A percentile compares a stretch with the other conserved stretches of the same genome.
These are phyloP conservation scores for Choristoneura rosaceana DNA, from an alignment of 2,888 invertebrate genomes.

Conservation along the genomic window DNA sequence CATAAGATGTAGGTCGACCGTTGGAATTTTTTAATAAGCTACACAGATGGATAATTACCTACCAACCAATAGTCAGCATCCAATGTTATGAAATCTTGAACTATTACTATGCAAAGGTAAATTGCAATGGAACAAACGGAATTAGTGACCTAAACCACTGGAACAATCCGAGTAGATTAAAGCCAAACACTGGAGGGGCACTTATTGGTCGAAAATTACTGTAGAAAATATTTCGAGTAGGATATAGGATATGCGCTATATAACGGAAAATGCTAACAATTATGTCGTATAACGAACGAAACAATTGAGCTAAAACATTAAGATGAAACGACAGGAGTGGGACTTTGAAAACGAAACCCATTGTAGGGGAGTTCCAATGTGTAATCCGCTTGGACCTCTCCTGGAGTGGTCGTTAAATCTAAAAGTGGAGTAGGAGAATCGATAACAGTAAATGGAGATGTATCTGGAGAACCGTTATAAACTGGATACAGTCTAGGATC, in stretches of 20 bases:
- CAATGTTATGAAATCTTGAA: not conserved
- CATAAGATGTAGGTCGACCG: not conserved
- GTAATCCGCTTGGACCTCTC: constrained; percentile 80
- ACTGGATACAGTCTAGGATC: constrained; percentile 69
- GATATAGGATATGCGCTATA: constrained; percentile 70
- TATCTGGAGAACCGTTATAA: constrained; percentile 56
- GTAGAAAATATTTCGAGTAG: constrained; percentile 66
- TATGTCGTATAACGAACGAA: constrained; percentile 64
- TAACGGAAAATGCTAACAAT: constrained; percentile 66
- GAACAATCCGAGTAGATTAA: constrained; percentile 5
- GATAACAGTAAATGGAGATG: constrained; percentile 59
- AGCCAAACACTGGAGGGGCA: constrained; percentile 6
- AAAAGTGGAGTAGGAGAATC: constrained; percentile 64
- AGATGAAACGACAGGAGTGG: constrained; percentile 82
- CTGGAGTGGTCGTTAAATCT: constrained; percentile 74
- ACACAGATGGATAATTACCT: no score
- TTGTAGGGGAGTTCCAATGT: constrained; percentile 79
- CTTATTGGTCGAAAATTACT: constrained; percentile 43
- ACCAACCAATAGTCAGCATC: not conserved
- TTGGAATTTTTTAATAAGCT: not conserved
- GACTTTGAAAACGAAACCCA: constrained; percentile 81
- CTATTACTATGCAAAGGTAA: not conserved
- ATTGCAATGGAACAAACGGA: not conserved
- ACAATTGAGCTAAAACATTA: constrained; percentile 69
- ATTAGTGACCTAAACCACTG: constrained; percentile 8